Percentiles rank a stretch among this genome's conserved stretches.
These are phyloP conservation scores for Dasysyrphus tricinctus DNA, from an alignment of 2,888 invertebrate species.

Conservation along the genomic window DNA sequence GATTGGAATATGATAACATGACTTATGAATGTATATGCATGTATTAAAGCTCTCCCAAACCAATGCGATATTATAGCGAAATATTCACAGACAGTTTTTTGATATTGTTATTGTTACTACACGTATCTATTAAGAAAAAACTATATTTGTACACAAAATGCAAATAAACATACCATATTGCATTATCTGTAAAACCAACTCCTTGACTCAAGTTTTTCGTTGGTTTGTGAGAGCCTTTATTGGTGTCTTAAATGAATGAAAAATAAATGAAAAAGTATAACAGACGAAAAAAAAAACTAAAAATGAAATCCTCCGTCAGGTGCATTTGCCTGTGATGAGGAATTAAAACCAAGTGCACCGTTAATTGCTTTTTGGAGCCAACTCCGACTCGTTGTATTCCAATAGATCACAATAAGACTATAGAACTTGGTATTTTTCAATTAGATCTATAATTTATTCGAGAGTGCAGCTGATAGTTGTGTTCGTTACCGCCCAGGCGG, in stretches of 20 bases:
- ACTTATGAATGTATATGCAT: slow-evolving; percentile 45
- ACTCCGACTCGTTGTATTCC: slow-evolving; percentile 81
- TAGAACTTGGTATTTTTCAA: slow-evolving; percentile 87
- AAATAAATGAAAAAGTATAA: neutral
- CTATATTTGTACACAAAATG: too few relatives aligned
- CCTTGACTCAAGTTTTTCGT: too few relatives aligned
- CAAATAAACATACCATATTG: too few relatives aligned
- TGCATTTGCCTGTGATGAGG: slow-evolving; percentile 78
- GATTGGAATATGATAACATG: slow-evolving; percentile 29
- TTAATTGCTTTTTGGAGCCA: slow-evolving; percentile 81
- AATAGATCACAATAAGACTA: slow-evolving; percentile 92
- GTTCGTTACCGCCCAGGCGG: slow-evolving; percentile 97
- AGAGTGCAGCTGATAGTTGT: slow-evolving; percentile 93
- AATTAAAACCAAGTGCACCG: slow-evolving; percentile 81
- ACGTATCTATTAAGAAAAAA: too few relatives aligned
- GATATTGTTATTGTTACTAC: too few relatives aligned
- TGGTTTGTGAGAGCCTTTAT: too few relatives aligned
- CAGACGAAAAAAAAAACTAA: slow-evolving; percentile 74
- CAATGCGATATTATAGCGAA: too few relatives aligned
- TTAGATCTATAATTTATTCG: slow-evolving; percentile 88
- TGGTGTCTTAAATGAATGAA: slow-evolving; percentile 17
- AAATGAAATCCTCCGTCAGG: slow-evolving; percentile 82
- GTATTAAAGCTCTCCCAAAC: too few relatives aligned
- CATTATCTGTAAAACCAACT: too few relatives aligned
- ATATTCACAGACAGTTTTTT: too few relatives aligned